phyloP scores from a whole-genome alignment of 1,140 invertebrate genomes.

The Protaetia brevitarsis region DNA sequence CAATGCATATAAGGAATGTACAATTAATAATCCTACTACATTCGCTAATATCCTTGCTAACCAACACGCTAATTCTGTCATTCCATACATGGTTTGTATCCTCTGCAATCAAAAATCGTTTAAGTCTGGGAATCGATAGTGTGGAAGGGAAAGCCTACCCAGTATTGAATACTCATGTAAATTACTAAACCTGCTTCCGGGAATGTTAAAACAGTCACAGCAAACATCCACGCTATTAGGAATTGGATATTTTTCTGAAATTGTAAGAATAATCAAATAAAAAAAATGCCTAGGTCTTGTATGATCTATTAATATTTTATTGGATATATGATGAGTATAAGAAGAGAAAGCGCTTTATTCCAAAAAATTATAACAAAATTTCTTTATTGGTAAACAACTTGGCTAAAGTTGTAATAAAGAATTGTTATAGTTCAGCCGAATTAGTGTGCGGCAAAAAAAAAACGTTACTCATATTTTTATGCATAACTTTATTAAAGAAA shows the following conservation, averaged over 20 bases:
- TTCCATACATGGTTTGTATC: slow-evolving; percentile 58
- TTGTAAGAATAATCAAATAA: slow-evolving; percentile 20
- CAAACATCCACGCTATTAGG: slow-evolving; percentile 62
- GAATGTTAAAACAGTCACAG: slow-evolving; percentile 62
- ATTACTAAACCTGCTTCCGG: slow-evolving; percentile 66
- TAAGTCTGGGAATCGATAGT: not conserved
- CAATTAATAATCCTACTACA: slow-evolving; percentile 57
- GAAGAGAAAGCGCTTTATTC: too few relatives aligned
- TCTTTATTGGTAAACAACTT: too few relatives aligned
- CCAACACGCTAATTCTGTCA: slow-evolving; percentile 60
- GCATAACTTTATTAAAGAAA: too few relatives aligned
- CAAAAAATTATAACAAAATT: too few relatives aligned
- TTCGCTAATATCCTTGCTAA: slow-evolving; percentile 56
- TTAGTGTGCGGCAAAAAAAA: too few relatives aligned
- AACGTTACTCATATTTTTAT: too few relatives aligned
- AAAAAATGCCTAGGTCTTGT: too few relatives aligned
- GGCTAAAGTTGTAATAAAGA: too few relatives aligned
- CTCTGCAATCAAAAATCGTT: slow-evolving; percentile 50
- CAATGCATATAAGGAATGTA: slow-evolving; percentile 60
- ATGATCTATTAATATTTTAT: too few relatives aligned
- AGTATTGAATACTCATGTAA: slow-evolving; percentile 67
- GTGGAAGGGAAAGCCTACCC: slow-evolving; percentile 53
- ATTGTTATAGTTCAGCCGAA: too few relatives aligned
- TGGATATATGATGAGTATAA: too few relatives aligned
- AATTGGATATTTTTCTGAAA: slow-evolving; percentile 61